Evolutionary conservation across 2,113 vertebrate species (phyloP).

Genomic region (Bufo gargarizans): DNA sequence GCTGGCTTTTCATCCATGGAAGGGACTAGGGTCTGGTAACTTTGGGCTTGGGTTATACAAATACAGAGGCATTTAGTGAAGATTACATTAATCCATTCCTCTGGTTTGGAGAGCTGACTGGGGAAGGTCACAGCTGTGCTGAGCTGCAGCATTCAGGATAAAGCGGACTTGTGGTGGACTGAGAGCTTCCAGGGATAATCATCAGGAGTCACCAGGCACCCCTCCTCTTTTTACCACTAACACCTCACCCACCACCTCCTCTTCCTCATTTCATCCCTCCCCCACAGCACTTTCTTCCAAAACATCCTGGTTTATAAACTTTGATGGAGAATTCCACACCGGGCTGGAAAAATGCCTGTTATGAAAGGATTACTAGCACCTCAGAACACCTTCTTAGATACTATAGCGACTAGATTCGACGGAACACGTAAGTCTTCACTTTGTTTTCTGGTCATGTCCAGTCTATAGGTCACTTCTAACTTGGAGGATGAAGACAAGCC

Average conservation of each 20-base stretch:
- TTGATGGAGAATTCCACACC: slow-evolving; percentile 93
- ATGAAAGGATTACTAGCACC: slow-evolving; percentile 99
- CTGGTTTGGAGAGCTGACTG: slow-evolving; percentile 43
- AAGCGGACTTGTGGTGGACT: slow-evolving; percentile 53
- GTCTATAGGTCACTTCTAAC: no score
- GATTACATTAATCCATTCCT: slow-evolving; percentile 57
- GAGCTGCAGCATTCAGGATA: slow-evolving; percentile 50
- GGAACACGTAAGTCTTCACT: slow-evolving; percentile 92
- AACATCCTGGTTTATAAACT: slow-evolving; percentile 75
- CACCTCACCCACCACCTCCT: slow-evolving; percentile 44
- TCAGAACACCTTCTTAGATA: slow-evolving; percentile 98
- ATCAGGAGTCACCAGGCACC: slow-evolving; percentile 50
- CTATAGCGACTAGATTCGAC: slow-evolving; percentile 97
- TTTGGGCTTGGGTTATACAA: slow-evolving; percentile 47
- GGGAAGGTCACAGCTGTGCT: slow-evolving; percentile 57
- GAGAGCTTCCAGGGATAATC: slow-evolving; percentile 49
- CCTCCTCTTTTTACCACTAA: slow-evolving; percentile 8
- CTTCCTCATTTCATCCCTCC: neutral
- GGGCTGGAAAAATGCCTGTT: slow-evolving; percentile 93
- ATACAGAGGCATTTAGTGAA: slow-evolving; percentile 48
- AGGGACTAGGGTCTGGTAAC: slow-evolving; percentile 37
- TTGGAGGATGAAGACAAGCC: no score
- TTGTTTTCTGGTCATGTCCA: neutral
- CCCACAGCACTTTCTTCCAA: slow-evolving; percentile 65
- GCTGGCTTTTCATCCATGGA: neutral